phyloP scores from a whole-genome alignment of 2,797 vertebrate species.

The Gymnothorax reevesii region DNA sequence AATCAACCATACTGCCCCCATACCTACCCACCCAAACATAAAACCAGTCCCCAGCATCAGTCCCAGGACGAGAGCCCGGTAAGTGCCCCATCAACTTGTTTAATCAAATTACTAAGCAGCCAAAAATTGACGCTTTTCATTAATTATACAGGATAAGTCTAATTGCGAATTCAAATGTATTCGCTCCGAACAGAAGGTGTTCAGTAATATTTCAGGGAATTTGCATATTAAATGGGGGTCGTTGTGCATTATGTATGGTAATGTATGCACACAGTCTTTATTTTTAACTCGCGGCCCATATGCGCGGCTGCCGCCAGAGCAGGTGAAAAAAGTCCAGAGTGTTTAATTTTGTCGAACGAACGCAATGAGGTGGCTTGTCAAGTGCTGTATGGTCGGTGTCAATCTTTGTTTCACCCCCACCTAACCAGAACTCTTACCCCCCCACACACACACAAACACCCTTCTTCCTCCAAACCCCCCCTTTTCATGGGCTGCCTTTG shows the following conservation, averaged over 20 bases:
- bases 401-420: slow-evolving; percentile 50
- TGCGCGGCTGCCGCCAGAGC: slow-evolving; percentile 75
- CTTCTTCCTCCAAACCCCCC: neutral
- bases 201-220: slow-evolving; percentile 90
- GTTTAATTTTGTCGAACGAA: slow-evolving; percentile 73
- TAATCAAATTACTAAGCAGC: slow-evolving; percentile 93
- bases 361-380: slow-evolving; percentile 60
- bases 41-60: slow-evolving; percentile 12
- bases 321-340: slow-evolving; percentile 74
- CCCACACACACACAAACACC: neutral
- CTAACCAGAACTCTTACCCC: neutral
- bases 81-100: slow-evolving; percentile 91
- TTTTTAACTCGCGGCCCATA: slow-evolving; percentile 88
- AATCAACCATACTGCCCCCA: neutral
- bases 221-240: slow-evolving; percentile 95
- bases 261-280: slow-evolving; percentile 90
- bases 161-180: slow-evolving; percentile 96
- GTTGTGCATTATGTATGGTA: slow-evolving; percentile 85
- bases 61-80: slow-evolving; percentile 67
- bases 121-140: slow-evolving; percentile 93
- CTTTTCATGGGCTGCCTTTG: slow-evolving; percentile 49
- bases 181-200: slow-evolving; percentile 92
- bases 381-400: slow-evolving; percentile 56
- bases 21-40: neutral
- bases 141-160: slow-evolving; percentile 97